Conservation (phyloP, 2,888 invertebrate species). For the Oligia strigilis region DNA sequence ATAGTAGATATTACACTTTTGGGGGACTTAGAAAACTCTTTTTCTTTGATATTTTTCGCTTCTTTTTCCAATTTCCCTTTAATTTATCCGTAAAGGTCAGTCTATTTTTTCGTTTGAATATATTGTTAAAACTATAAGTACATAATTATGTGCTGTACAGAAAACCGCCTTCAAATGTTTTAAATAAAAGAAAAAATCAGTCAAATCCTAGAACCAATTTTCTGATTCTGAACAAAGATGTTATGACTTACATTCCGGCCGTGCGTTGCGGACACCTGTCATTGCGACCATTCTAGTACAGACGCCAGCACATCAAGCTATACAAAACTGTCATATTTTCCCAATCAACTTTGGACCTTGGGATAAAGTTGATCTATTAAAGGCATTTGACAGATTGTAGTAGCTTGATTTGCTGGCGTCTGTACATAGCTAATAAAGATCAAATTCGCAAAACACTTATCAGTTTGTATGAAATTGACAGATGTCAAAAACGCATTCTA, state of each 20-base stretch:
- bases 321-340: too few relatives aligned
- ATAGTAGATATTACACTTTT: slow-evolving; percentile 35
- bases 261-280: not conserved
- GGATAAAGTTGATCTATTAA: too few relatives aligned
- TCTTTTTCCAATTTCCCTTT: not conserved
- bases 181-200: not conserved
- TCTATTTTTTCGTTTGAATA: not conserved
- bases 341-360: too few relatives aligned
- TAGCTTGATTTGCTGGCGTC: too few relatives aligned
- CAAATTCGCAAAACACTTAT: not conserved
- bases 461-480: not conserved
- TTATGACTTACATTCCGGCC: not conserved
- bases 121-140: not conserved
- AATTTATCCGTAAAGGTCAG: not conserved
- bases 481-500: not conserved
- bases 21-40: not conserved
- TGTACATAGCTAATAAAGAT: not conserved
- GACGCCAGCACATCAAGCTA: too few relatives aligned
- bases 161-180: not conserved
- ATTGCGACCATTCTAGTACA: not conserved
- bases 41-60: not conserved
- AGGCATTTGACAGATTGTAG: too few relatives aligned
- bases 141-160: not conserved
- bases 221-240: not conserved
- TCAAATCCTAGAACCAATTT: not conserved